Conservation (phyloP, 2,113 vertebrate genomes). For the Bettongia penicillata region DNA sequence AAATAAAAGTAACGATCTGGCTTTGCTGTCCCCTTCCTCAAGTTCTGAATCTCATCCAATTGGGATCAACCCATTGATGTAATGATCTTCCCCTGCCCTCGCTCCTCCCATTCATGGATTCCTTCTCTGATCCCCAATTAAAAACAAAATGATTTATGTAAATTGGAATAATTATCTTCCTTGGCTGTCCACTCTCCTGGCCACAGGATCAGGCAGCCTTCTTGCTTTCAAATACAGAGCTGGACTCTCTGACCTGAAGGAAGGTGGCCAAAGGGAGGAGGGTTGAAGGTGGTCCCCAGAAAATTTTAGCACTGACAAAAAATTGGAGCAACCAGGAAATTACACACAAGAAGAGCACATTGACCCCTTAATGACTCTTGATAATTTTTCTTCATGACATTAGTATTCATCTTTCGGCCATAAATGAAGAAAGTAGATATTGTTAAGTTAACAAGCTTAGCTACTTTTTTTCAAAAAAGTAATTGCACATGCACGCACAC, state of each 20-base stretch:
- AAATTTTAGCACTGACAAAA: background rate
- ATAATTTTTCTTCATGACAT: background rate
- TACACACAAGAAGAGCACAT: background rate
- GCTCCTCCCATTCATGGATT: constrained; percentile 70
- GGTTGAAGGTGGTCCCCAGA: background rate
- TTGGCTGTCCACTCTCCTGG: constrained; percentile 73
- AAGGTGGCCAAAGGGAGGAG: background rate
- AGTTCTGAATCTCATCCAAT: constrained; percentile 74
- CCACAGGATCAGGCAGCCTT: constrained; percentile 73
- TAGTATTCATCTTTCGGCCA: background rate
- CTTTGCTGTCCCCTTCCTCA: constrained; percentile 55
- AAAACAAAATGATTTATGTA: constrained; percentile 85
- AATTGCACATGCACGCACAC: background rate
- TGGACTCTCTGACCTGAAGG: constrained; percentile 10
- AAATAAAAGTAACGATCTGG: constrained; percentile 78
- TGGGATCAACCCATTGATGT: constrained; percentile 72
- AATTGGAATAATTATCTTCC: constrained; percentile 79
- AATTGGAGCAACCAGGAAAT: background rate
- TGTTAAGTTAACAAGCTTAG: background rate
- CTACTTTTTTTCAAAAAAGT: background rate
- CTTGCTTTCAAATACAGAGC: constrained; percentile 73
- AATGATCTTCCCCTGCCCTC: constrained; percentile 75
- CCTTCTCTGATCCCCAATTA: constrained; percentile 79
- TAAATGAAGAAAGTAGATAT: background rate
- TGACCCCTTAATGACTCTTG: background rate